Conservation (phyloP, 2,797 vertebrate species). For the Euphonia xanthogaster region DNA sequence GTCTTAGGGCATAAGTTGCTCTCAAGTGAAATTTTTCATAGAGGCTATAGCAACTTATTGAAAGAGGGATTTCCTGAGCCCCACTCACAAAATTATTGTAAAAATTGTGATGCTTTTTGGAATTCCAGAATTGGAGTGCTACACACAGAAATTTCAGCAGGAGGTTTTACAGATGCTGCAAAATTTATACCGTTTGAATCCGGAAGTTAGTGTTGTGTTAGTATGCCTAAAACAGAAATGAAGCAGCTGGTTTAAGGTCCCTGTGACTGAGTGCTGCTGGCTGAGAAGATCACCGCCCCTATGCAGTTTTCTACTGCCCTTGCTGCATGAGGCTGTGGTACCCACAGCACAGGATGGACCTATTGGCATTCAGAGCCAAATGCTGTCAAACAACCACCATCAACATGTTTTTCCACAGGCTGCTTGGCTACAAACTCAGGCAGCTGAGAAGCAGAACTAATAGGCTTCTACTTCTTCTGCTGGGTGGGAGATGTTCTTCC, state of each 20-base stretch:
- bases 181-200: neutral
- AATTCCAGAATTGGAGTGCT: neutral
- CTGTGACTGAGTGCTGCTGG: neutral
- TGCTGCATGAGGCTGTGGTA: neutral
- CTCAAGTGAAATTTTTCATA: neutral
- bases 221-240: neutral
- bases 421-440: neutral
- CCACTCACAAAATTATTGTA: neutral
- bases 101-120: neutral
- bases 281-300: neutral
- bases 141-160: neutral
- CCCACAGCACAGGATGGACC: neutral
- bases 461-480: neutral
- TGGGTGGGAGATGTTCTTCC: neutral
- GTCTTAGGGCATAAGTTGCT: neutral
- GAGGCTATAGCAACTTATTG: neutral
- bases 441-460: neutral
- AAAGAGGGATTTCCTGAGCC: neutral
- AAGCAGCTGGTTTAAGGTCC: neutral
- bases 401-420: neutral
- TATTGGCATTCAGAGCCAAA: neutral
- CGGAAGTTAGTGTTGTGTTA: accelerated
- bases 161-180: neutral
- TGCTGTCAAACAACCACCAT: neutral
- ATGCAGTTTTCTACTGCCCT: neutral